phyloP scores from a whole-genome alignment of 2,797 vertebrate genomes.

The Alosa sapidissima region DNA sequence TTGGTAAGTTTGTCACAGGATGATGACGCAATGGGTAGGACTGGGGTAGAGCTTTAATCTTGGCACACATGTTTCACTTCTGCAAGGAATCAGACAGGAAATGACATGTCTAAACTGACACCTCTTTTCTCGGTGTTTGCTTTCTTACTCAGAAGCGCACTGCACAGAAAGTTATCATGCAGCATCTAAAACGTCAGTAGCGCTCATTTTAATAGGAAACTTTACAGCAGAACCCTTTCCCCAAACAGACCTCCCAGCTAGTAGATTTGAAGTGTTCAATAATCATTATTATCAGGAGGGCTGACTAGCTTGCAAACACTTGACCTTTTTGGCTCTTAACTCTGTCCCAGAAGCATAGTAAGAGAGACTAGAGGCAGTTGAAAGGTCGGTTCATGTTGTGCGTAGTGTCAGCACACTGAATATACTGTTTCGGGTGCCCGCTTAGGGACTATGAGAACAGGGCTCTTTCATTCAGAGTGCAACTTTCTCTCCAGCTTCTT shows the following conservation, averaged over 20 bases:
- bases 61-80: neutral
- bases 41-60: neutral
- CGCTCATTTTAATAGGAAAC: constrained; percentile 54
- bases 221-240: constrained; percentile 54
- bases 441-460: constrained; percentile 37
- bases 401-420: neutral
- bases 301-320: constrained; percentile 32
- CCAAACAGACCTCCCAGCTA: constrained; percentile 46
- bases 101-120: constrained; percentile 35
- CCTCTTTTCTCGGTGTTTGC: constrained; percentile 41
- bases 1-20: neutral
- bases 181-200: constrained; percentile 51
- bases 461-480: constrained; percentile 23
- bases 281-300: constrained; percentile 43
- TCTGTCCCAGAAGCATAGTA: constrained; percentile 38
- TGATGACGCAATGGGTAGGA: neutral
- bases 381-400: neutral
- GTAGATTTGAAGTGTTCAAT: constrained; percentile 29
- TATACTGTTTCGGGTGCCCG: neutral
- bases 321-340: constrained; percentile 31
- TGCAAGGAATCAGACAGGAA: constrained; percentile 42
- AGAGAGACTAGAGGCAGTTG: neutral
- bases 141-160: constrained; percentile 36
- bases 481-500: constrained; percentile 26
- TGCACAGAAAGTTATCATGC: constrained; percentile 37